Evolutionary conservation across 2,113 vertebrate species (phyloP).

Genomic region (Odocoileus hemionus): DNA sequence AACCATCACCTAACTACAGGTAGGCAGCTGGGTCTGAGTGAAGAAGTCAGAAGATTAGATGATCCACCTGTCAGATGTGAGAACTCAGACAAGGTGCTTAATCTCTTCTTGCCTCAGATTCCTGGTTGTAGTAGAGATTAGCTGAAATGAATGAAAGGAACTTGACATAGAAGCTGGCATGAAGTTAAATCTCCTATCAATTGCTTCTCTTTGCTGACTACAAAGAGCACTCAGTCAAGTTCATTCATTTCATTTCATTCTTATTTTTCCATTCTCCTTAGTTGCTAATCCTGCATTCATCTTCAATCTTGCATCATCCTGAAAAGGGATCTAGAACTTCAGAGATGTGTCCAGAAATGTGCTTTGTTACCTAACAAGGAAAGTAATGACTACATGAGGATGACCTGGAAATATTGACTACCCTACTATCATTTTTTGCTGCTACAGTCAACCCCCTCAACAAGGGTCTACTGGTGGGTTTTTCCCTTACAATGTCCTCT

Average conservation of each 20-base stretch:
- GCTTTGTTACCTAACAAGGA: neutral
- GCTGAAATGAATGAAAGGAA: neutral
- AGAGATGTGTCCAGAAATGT: constrained; percentile 56
- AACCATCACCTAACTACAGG: neutral
- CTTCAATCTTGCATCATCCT: neutral
- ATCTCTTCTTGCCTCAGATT: neutral
- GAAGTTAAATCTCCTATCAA: neutral
- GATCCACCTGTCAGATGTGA: neutral
- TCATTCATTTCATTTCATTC: neutral
- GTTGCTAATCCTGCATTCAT: neutral
- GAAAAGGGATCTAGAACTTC: neutral
- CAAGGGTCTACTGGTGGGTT: neutral
- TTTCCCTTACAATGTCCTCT: neutral
- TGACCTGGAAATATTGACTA: neutral
- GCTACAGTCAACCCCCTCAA: neutral
- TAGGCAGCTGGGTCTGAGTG: neutral
- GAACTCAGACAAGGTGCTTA: neutral
- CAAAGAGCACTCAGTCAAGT: neutral
- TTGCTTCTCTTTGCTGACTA: neutral
- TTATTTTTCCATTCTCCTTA: neutral
- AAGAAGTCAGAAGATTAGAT: neutral
- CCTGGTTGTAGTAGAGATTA: neutral
- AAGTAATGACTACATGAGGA: neutral
- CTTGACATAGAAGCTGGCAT: neutral
- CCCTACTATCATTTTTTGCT: neutral